These are phyloP conservation scores for Anticlea derivata DNA, from an alignment of 2,888 invertebrate genomes.

Conservation along the genomic window DNA sequence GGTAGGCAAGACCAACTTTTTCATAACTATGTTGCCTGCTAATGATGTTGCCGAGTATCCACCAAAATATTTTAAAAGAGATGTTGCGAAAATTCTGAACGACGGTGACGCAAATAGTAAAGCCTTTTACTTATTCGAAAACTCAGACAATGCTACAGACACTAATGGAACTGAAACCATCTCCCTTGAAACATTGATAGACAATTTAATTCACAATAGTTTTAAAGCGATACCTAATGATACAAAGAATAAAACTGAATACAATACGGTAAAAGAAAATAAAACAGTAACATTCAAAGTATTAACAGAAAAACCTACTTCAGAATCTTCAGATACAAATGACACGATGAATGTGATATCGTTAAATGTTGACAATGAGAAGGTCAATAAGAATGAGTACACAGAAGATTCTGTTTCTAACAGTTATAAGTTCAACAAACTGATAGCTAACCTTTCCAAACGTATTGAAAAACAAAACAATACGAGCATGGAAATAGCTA, in stretches of 20 bases:
- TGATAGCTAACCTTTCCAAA: constrained; percentile 56
- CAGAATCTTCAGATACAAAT: neutral
- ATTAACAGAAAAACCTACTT: neutral
- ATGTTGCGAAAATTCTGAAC: constrained; percentile 46
- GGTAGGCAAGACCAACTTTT: constrained; percentile 33
- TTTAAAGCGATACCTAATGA: constrained; percentile 41
- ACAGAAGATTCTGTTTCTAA: constrained; percentile 27
- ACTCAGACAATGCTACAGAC: constrained; percentile 41
- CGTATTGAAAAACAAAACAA: constrained; percentile 64
- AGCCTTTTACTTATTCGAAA: constrained; percentile 42
- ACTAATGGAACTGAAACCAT: constrained; percentile 27
- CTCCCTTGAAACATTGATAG: constrained; percentile 60
- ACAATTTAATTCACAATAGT: constrained; percentile 57
- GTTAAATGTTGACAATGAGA: constrained; percentile 47
- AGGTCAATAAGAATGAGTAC: constrained; percentile 46
- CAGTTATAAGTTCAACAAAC: constrained; percentile 42
- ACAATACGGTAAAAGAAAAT: constrained; percentile 12
- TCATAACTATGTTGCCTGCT: constrained; percentile 34
- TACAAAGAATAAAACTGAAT: constrained; percentile 24
- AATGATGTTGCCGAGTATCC: constrained; percentile 34
- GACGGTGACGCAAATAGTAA: constrained; percentile 41
- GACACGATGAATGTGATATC: constrained; percentile 30
- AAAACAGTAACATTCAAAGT: neutral
- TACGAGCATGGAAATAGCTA: constrained; percentile 56
- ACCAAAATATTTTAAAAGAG: constrained; percentile 59